Conservation (phyloP, 2,888 invertebrate genomes). For the Nyleta sp. region DNA sequence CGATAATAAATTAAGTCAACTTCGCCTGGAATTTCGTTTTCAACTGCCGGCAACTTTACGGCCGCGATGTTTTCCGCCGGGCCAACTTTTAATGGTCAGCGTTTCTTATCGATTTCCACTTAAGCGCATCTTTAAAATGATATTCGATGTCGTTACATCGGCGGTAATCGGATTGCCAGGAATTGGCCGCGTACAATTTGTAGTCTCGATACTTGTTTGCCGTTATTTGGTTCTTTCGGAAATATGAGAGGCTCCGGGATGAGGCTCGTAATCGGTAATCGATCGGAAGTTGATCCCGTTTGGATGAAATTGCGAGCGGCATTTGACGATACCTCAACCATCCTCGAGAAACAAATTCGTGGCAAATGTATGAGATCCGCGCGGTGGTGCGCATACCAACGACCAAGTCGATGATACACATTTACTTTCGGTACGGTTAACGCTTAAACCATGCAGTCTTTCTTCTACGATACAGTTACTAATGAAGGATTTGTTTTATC, state of each 20-base stretch:
- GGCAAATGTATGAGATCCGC: no score
- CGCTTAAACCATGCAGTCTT: no score
- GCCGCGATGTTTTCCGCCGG: slow-evolving; percentile 20
- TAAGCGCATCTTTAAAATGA: slow-evolving; percentile 11
- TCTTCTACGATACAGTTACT: no score
- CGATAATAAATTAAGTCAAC: slow-evolving; percentile 49
- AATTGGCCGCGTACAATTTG: slow-evolving; percentile 16
- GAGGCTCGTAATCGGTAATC: slow-evolving; percentile 3
- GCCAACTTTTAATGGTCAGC: slow-evolving; percentile 44
- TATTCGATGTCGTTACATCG: slow-evolving; percentile 12
- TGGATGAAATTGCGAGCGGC: not conserved
- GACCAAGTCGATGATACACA: no score
- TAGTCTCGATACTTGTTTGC: slow-evolving; percentile 6
- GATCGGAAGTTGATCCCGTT: slow-evolving; percentile 14
- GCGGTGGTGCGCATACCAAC: no score
- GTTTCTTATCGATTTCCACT: slow-evolving; percentile 34
- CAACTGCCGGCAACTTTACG: slow-evolving; percentile 28
- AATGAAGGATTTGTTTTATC: not conserved
- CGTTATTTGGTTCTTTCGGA: slow-evolving; percentile 9
- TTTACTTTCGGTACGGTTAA: no score
- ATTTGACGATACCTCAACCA: no score
- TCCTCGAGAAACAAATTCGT: no score
- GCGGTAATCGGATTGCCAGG: slow-evolving; percentile 5
- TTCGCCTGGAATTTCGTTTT: slow-evolving; percentile 36
- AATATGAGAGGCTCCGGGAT: slow-evolving; percentile 11